Evolutionary conservation across 2,113 vertebrate genomes (phyloP).

Genomic region (Globicephala melas): DNA sequence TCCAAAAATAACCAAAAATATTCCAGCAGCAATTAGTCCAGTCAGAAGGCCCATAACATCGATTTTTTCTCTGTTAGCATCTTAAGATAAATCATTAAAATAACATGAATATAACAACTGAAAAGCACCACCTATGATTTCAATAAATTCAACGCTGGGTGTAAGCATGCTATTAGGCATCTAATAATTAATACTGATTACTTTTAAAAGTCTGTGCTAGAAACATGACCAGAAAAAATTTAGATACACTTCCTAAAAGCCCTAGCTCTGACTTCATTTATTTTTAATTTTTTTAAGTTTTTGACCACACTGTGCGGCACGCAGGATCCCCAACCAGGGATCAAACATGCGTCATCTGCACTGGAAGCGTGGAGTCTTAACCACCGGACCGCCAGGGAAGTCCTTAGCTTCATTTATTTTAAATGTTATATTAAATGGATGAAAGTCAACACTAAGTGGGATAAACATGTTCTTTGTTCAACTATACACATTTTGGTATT

Average conservation of each 20-base stretch:
- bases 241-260: conserved; percentile 12
- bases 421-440: not conserved
- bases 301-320: too few species aligned
- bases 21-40: conserved; percentile 88
- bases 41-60: conserved; percentile 92
- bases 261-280: not conserved
- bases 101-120: not conserved
- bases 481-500: not conserved
- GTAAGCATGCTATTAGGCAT: conserved; percentile 9
- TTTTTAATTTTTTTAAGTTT: not conserved
- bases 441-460: not conserved
- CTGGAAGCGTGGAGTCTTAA: not conserved
- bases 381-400: not conserved
- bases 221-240: not conserved
- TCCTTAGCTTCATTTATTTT: not conserved
- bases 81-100: conserved; percentile 71
- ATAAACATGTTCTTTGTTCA: not conserved
- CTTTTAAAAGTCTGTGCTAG: not conserved
- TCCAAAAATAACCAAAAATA: conserved; percentile 83
- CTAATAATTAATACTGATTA: not conserved
- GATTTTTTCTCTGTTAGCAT: conserved; percentile 79
- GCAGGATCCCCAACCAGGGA: not conserved
- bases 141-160: conserved; percentile 9
- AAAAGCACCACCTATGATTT: not conserved
- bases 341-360: not conserved